These are phyloP conservation scores for Hesperophylax magnus DNA, from an alignment of 1,140 invertebrate genomes.

Conservation along the genomic window DNA sequence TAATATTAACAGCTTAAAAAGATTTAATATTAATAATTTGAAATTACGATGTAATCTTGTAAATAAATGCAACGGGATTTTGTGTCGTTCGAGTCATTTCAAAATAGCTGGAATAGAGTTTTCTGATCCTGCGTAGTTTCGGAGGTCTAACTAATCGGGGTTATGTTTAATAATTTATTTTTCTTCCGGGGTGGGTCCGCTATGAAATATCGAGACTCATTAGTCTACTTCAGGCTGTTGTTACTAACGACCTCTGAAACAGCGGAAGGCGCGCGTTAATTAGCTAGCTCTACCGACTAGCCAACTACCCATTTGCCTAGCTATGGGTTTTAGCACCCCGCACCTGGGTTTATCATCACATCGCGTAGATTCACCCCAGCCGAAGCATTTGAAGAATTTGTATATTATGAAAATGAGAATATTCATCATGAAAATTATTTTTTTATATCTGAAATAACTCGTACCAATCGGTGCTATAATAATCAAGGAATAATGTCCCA, in stretches of 20 bases:
- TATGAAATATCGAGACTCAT: constrained; percentile 48
- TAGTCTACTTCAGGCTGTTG: constrained; percentile 50
- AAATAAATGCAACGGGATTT: no score
- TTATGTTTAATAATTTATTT: constrained; percentile 35
- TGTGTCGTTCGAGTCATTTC: no score
- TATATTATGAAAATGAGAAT: no score
- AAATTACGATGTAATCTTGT: no score
- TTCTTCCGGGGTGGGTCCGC: constrained; percentile 40
- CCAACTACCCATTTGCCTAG: not conserved
- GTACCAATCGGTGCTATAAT: no score
- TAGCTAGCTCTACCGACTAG: constrained; percentile 25
- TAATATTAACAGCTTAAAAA: no score
- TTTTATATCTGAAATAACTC: no score
- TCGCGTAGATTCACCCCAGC: not conserved
- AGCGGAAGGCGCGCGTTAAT: constrained; percentile 48
- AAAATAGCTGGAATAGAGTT: no score
- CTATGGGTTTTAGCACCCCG: constrained; percentile 33
- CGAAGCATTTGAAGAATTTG: no score
- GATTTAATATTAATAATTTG: no score
- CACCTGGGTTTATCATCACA: constrained; percentile 53
- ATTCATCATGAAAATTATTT: no score
- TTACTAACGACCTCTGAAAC: constrained; percentile 36
- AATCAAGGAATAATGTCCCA: not conserved
- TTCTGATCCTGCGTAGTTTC: not conserved
- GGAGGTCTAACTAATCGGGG: constrained; percentile 15